Base-by-base conservation (phyloP, 2,888 invertebrate genomes). In the Tuberolachnus salignus region DNA sequence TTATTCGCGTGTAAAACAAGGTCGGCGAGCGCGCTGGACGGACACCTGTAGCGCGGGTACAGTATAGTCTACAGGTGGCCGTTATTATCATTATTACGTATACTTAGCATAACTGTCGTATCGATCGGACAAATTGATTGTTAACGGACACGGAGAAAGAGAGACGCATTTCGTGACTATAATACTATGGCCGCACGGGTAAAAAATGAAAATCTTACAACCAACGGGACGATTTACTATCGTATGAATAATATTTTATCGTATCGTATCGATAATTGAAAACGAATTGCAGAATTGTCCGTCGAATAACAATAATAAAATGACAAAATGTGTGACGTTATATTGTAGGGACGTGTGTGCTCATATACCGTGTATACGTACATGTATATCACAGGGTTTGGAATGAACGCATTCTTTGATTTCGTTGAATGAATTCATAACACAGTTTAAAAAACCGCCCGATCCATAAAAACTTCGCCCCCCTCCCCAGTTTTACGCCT, bases 1-100 rank as follows among this genome's bases (percentile, higher is more conserved):
- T 74, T 74, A 64, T 74, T 74, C 53, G n/a, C n/a, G 63, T 74
- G 63, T 74, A 53, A 74, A 74, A 74, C 74, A 74, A 74, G 74
- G 74, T 74, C 74, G 64, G n/a, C n/a, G n/a, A 11, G 26, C 14
- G 21, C 67, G 14, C 11, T 51, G 19, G 16, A 6, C 10, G 14
- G 26, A 53, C 9, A 49, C 14, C 3, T 49, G 14, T 49, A 49
- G n/a, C n/a, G n/a, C n/a, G n/a, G n/a, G n/a, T n/a, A n/a, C n/a
- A n/a, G n/a, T 49, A 49, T 51, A 51, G 51, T 16, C 51, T 51
- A n/a, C n/a, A n/a, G n/a, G 11, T 21, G 55, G 19, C 19, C 9
- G 10, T 6, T n/a, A n/a, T 11, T 46, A 71, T 4, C 6, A 21
- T 3, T 71, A 57, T 70, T 44, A n/a, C 44, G n/a, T 34, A 42